phyloP scores from a whole-genome alignment of 1,140 invertebrate species.

The Panulirus ornatus region DNA sequence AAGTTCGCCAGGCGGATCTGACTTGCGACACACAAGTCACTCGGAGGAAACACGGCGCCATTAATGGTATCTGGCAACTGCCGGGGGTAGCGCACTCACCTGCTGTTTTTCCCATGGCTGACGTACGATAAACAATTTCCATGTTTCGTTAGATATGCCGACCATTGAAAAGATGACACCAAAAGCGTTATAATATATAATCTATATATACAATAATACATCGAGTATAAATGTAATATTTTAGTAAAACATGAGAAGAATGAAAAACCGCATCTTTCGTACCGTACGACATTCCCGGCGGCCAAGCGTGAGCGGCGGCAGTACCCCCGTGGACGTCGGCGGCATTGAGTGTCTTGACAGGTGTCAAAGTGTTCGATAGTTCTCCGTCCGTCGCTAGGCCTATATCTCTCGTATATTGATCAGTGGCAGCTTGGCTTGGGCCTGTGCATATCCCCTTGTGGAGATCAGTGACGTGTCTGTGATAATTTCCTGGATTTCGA shows the following conservation, averaged over 20 bases:
- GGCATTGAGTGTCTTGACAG: background rate
- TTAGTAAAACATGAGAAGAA: background rate
- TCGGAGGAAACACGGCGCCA: background rate
- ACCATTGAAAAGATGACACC: too few species aligned
- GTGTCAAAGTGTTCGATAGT: background rate
- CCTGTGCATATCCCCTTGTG: background rate
- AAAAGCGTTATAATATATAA: background rate
- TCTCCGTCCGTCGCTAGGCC: background rate
- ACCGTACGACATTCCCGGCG: background rate
- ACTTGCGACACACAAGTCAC: too few species aligned
- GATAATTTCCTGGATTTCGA: background rate
- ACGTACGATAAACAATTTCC: background rate
- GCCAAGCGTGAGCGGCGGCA: background rate
- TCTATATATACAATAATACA: background rate
- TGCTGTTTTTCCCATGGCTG: constrained; percentile 13
- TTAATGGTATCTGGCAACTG: background rate
- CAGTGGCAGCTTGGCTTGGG: background rate
- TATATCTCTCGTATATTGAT: background rate
- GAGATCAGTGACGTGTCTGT: background rate
- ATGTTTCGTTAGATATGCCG: background rate
- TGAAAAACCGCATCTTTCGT: background rate
- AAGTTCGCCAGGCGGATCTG: too few species aligned
- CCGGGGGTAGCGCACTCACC: background rate
- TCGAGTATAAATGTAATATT: background rate
- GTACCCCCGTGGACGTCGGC: background rate